Percentiles rank a stretch among this genome's conserved stretches.
These are phyloP conservation scores for Hiodon alosoides DNA, from an alignment of 2,113 vertebrate species.

Conservation along the genomic window DNA sequence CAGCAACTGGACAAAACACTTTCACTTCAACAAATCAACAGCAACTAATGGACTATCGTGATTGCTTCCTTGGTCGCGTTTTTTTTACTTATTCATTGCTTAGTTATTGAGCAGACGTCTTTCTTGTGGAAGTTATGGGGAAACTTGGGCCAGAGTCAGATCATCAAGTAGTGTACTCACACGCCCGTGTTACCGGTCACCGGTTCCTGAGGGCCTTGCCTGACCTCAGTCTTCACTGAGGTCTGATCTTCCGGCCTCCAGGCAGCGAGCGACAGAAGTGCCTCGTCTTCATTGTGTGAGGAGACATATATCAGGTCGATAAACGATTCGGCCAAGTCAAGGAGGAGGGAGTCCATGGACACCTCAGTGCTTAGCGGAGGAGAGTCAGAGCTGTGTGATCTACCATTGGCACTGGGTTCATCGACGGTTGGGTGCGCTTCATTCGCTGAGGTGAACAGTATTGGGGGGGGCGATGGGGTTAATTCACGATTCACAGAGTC, in stretches of 20 bases:
- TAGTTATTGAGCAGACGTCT: too few species aligned
- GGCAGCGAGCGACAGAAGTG: neutral
- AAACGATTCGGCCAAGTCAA: slow-evolving; percentile 3
- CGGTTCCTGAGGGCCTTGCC: neutral
- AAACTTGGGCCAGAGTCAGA: too few species aligned
- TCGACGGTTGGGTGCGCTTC: too few species aligned
- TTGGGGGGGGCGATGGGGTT: neutral
- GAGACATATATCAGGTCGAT: slow-evolving; percentile 13
- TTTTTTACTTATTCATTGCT: too few species aligned
- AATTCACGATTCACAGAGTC: too few species aligned
- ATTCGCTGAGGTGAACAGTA: neutral
- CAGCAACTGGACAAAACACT: neutral
- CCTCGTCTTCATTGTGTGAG: slow-evolving; percentile 22
- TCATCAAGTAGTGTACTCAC: too few species aligned
- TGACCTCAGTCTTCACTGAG: neutral
- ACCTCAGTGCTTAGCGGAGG: neutral
- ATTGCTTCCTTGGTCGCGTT: too few species aligned
- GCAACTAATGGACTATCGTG: too few species aligned
- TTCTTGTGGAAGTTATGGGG: neutral
- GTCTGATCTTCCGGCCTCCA: neutral
- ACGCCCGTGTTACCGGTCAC: too few species aligned
- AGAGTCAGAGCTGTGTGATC: neutral
- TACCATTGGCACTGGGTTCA: neutral
- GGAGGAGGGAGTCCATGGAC: neutral
- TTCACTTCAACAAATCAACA: neutral